A percentile compares a stretch with the other conserved stretches of the same genome.
Conservation (phyloP, 2,113 vertebrate genomes). For the Myxocyprinus asiaticus region DNA sequence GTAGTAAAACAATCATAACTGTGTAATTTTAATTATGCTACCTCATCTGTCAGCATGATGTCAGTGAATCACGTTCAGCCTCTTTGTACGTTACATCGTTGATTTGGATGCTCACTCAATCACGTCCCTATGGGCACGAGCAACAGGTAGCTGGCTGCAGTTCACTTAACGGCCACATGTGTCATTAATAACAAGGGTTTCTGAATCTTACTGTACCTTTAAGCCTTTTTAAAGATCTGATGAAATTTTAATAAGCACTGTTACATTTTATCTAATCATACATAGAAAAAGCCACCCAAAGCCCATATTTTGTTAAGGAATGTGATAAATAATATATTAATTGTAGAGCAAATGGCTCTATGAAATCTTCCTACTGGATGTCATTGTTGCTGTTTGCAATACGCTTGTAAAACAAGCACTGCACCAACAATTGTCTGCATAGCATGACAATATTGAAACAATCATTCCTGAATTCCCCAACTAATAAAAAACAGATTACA, state of each 20-base stretch:
- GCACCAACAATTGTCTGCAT: conserved; percentile 78
- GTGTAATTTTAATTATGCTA: too few relatives aligned
- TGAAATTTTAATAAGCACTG: conserved; percentile 90
- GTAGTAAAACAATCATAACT: too few relatives aligned
- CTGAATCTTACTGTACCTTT: too few relatives aligned
- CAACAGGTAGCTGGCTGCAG: too few relatives aligned
- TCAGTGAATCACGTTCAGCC: too few relatives aligned
- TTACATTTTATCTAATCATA: conserved; percentile 88
- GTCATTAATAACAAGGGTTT: too few relatives aligned
- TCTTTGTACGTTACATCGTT: too few relatives aligned
- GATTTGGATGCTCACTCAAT: too few relatives aligned
- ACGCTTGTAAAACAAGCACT: conserved; percentile 76
- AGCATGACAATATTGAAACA: conserved; percentile 85
- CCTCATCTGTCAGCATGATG: too few relatives aligned
- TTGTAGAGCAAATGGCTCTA: conserved; percentile 87
- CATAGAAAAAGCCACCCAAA: conserved; percentile 82
- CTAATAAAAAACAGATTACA: conserved; percentile 75
- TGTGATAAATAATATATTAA: conserved; percentile 68
- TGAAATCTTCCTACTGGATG: conserved; percentile 81
- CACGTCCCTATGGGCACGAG: too few relatives aligned
- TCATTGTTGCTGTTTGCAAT: conserved; percentile 66
- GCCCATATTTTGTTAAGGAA: conserved; percentile 75
- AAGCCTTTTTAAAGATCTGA: conserved; percentile 82
- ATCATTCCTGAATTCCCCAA: conserved; percentile 77
- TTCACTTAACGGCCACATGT: too few relatives aligned